Conservation (phyloP, 53 echinoderm and acorn worm species). For the Holothuria scabra region DNA sequence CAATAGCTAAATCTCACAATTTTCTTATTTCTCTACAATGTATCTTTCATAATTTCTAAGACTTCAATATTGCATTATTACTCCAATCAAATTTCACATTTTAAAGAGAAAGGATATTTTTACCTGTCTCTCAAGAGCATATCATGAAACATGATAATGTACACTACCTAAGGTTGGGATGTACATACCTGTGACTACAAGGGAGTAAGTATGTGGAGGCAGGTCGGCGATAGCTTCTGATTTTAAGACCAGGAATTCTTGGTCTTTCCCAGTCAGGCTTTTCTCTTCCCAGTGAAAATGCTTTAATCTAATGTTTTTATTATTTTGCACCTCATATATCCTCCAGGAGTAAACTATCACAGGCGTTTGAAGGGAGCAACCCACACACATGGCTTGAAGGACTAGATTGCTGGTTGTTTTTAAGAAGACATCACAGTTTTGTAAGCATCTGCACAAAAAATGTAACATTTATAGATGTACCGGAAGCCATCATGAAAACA, state of each 20-base stretch:
- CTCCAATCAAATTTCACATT: too few species aligned
- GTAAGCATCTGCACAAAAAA: constrained; percentile 50
- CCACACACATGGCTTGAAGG: constrained; percentile 28
- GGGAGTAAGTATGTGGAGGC: constrained; percentile 8
- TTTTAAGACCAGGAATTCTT: constrained; percentile 60
- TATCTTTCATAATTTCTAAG: too few species aligned
- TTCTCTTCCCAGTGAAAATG: constrained; percentile 46
- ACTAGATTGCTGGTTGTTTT: constrained; percentile 38
- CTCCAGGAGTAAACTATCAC: constrained; percentile 4
- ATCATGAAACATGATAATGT: too few species aligned
- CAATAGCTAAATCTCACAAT: too few species aligned
- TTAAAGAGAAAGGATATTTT: too few species aligned
- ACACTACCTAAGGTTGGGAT: too few species aligned
- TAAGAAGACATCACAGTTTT: constrained; percentile 60
- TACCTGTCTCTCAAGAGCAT: too few species aligned
- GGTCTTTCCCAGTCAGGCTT: constrained; percentile 61
- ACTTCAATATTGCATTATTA: too few species aligned
- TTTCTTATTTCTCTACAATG: too few species aligned
- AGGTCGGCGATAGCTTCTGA: constrained; percentile 39
- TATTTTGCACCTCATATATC: neutral
- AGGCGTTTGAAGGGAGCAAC: neutral
- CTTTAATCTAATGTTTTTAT: neutral
- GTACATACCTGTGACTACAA: constrained; percentile 55
- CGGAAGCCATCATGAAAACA: too few species aligned
- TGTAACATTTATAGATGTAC: too few species aligned